phyloP scores from a whole-genome alignment of 2,888 invertebrate genomes.

The Ophion ellenae region DNA sequence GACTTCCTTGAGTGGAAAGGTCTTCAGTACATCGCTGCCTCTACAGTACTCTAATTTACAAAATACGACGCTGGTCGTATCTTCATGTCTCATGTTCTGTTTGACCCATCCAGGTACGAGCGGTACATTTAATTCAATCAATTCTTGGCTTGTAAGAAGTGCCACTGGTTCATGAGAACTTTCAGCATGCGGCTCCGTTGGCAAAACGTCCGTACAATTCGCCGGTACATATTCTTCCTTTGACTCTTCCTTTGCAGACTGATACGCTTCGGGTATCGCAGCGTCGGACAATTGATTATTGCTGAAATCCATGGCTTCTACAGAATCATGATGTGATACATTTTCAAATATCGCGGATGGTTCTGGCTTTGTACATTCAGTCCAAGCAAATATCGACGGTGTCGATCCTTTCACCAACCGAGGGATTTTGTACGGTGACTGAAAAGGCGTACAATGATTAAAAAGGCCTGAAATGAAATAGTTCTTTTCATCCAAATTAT shows the following conservation, averaged over 20 bases:
- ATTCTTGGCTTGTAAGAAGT: background rate
- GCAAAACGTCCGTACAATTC: background rate
- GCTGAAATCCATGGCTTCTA: background rate
- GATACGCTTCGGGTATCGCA: background rate
- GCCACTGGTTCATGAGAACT: too few relatives aligned
- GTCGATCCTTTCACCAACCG: slow-evolving; percentile 21
- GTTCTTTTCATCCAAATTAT: background rate
- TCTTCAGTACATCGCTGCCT: slow-evolving; percentile 3
- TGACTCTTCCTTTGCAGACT: too few relatives aligned
- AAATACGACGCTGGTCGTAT: background rate
- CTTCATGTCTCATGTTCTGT: background rate
- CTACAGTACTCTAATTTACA: background rate
- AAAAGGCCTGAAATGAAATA: too few relatives aligned
- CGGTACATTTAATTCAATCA: background rate
- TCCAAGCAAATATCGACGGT: slow-evolving; percentile 48
- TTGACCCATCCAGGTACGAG: background rate
- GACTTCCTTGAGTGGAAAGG: slow-evolving; percentile 34
- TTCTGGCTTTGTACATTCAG: background rate
- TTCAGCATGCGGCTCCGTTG: background rate
- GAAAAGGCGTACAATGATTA: background rate
- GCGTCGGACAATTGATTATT: too few relatives aligned
- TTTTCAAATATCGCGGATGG: background rate
- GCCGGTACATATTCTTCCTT: background rate
- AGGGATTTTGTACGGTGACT: slow-evolving; percentile 35
- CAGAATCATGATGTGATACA: background rate